These are phyloP conservation scores for Marmota monax DNA, from an alignment of 2,113 vertebrate genomes.

Conservation along the genomic window DNA sequence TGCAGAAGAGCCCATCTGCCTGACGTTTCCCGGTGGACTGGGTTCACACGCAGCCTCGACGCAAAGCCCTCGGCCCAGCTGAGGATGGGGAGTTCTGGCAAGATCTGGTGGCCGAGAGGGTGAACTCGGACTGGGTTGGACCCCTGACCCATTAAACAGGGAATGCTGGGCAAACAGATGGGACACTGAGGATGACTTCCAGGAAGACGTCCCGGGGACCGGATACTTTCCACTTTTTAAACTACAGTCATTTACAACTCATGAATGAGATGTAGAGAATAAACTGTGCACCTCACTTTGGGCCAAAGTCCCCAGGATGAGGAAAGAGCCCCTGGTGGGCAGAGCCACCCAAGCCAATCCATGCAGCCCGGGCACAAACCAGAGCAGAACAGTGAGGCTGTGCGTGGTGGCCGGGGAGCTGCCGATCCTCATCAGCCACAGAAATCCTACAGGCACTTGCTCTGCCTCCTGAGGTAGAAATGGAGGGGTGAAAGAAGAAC, in stretches of 20 bases:
- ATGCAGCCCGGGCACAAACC: not conserved
- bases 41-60: not conserved
- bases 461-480: conserved; percentile 62
- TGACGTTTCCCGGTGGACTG: not conserved
- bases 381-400: not conserved
- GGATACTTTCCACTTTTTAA: not conserved
- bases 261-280: not conserved
- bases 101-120: not conserved
- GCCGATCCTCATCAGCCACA: not conserved
- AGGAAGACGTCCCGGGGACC: not conserved
- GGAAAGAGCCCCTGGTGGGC: not conserved
- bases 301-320: not conserved
- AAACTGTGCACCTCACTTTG: not conserved
- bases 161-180: not conserved
- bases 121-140: rapidly evolving
- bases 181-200: not conserved
- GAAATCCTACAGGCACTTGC: conserved; percentile 18
- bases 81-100: not conserved
- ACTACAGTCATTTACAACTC: not conserved
- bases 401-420: not conserved
- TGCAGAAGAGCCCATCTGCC: not conserved
- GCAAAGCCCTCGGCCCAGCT: not conserved
- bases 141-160: not conserved
- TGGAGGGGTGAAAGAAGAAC: conserved; percentile 63
- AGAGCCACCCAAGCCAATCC: not conserved